phyloP scores from a whole-genome alignment of 2,888 invertebrate genomes.

The Euproctis similis region DNA sequence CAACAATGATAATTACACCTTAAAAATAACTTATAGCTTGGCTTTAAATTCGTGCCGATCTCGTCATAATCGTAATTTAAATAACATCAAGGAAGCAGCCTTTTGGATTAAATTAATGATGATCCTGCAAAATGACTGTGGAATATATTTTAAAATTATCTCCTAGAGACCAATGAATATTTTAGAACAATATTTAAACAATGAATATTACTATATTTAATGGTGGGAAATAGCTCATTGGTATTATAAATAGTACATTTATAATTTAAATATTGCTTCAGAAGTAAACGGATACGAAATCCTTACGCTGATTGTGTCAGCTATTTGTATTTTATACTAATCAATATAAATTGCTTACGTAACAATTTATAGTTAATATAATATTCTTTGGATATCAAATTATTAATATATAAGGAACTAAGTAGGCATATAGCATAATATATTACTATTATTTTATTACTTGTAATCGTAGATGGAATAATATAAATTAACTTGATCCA shows the following conservation, averaged over 20 bases:
- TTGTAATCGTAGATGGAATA: constrained; percentile 31
- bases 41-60: constrained; percentile 73
- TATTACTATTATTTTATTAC: constrained; percentile 36
- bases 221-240: constrained; percentile 66
- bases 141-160: constrained; percentile 65
- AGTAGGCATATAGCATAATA: constrained; percentile 47
- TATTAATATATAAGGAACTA: constrained; percentile 72
- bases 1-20: constrained; percentile 67
- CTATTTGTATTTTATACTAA: constrained; percentile 49
- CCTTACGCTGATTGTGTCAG: constrained; percentile 32
- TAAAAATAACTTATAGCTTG: constrained; percentile 71
- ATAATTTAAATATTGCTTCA: constrained; percentile 69
- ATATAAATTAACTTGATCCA: constrained; percentile 26
- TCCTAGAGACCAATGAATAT: constrained; percentile 60
- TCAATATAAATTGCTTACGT: constrained; percentile 49
- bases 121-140: constrained; percentile 69
- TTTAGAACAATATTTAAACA: constrained; percentile 68
- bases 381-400: constrained; percentile 73
- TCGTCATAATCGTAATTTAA: constrained; percentile 64
- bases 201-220: constrained; percentile 56
- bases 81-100: constrained; percentile 73
- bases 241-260: constrained; percentile 47
- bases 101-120: constrained; percentile 66
- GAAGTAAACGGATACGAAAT: constrained; percentile 47
- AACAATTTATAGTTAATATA: constrained; percentile 64